Evolutionary conservation across 2,797 vertebrate species (phyloP).

Genomic region (Pantherophis alleghaniensis): DNA sequence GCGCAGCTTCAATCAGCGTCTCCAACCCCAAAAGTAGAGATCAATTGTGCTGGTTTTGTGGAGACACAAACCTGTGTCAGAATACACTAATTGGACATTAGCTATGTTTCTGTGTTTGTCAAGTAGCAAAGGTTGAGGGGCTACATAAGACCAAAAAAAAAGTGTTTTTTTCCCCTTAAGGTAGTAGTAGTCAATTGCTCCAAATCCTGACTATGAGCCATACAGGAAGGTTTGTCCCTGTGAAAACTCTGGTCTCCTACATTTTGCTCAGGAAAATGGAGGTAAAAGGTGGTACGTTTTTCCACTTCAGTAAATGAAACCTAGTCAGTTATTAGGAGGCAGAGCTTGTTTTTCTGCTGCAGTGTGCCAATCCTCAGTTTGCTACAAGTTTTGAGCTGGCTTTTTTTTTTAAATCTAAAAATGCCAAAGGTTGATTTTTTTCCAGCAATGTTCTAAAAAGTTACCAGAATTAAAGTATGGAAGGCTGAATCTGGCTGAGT

Average conservation of each 20-base stretch:
- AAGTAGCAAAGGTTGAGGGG: background rate
- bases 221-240: background rate
- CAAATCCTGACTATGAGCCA: background rate
- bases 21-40: background rate
- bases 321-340: background rate
- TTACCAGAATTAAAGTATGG: background rate
- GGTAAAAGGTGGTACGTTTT: background rate
- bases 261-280: background rate
- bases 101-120: background rate
- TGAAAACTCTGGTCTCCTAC: background rate
- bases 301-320: background rate
- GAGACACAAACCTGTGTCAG: background rate
- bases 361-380: background rate
- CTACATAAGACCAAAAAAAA: background rate
- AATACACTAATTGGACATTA: background rate
- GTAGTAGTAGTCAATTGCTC: background rate
- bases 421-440: background rate
- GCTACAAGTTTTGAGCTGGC: rapidly evolving
- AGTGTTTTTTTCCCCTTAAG: background rate
- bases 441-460: background rate
- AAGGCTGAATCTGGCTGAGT: background rate
- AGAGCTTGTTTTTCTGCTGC: constrained; percentile 27
- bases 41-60: background rate
- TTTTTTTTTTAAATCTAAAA: background rate
- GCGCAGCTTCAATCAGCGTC: background rate